Evolutionary conservation across 2,113 vertebrate genomes (phyloP).

Genomic region (Oxygymnocypris stewartii): DNA sequence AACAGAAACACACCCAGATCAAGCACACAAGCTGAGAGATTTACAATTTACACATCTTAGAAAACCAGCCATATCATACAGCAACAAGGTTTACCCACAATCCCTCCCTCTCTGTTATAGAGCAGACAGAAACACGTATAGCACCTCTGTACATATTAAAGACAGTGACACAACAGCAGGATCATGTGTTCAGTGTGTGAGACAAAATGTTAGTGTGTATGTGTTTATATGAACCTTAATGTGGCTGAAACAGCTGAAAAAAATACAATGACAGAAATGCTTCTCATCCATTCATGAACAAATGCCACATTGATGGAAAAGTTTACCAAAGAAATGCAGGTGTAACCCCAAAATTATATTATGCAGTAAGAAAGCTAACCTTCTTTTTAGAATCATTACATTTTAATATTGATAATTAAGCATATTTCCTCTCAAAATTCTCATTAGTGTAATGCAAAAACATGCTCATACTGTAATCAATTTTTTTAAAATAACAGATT

Average conservation of each 20-base stretch:
- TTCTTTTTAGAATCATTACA: neutral
- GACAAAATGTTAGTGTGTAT: neutral
- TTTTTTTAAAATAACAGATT: neutral
- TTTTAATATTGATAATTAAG: neutral
- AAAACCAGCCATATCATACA: neutral
- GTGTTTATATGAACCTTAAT: neutral
- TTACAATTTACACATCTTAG: conserved; percentile 2
- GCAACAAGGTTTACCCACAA: neutral
- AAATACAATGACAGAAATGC: neutral
- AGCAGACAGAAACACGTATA: neutral
- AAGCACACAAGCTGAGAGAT: neutral
- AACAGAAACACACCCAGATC: neutral
- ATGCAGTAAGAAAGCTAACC: neutral
- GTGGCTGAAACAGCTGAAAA: neutral
- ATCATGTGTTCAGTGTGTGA: neutral
- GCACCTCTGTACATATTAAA: conserved; percentile 1
- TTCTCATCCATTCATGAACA: neutral
- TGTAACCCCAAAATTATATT: neutral
- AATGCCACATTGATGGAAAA: neutral
- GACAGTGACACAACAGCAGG: conserved; percentile 24
- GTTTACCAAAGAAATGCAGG: neutral
- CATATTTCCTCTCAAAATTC: neutral
- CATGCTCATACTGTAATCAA: neutral
- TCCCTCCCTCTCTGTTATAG: neutral
- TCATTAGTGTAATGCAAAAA: neutral